Base-by-base conservation (phyloP, 2,888 invertebrate genomes). In the Byasa hedistus region DNA sequence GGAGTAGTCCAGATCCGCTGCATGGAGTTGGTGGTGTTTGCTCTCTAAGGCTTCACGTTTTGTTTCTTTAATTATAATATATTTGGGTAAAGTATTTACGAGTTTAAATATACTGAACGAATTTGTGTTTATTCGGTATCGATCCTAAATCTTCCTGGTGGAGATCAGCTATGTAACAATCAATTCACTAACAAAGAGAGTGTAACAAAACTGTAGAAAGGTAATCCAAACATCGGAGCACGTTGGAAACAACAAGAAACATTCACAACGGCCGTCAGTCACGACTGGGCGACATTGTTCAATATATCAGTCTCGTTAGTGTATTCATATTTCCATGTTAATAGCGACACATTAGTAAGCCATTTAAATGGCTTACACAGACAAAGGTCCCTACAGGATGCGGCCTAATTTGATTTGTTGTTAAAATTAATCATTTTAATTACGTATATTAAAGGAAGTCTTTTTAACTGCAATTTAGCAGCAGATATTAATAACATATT, bases 261-360 rank as follows among this genome's bases (percentile, higher is more conserved):
- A 59, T 64, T 70, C 44, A 56, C 69, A 51, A 63, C 71, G 32
- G 24, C 72, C 71, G 79, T 83, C 82, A 80, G 79, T 83, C 82
- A 79, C 78, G 77, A 79, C 76, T 73, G n/a, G 74, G 76, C 78
- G 77, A 75, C 78, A 74, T 76, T 76, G 76, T 75, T 72, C 76
- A 76, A 76, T 76, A 76, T 79, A 80, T 75, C 73, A 74, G 72
- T 72, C 77, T 82, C 82, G 82, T 83, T 83, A 82, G 78, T 60
- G 75, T 75, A 79, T 79, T 79, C 77, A 81, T 81, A 81, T 81
- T 76, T 76, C 69, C 72, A 72, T 69, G 75, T 75, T 79, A 79
- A 81, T 79, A 73, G 79, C 79, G 78, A 80, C 81, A 81, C 79
- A 70, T 74, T 73, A 71, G 69, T 68, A 66, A 69, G 66, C 17